Evolutionary conservation across 2,888 invertebrate genomes (phyloP).

Genomic region (Scrobipalpa atriplicella): DNA sequence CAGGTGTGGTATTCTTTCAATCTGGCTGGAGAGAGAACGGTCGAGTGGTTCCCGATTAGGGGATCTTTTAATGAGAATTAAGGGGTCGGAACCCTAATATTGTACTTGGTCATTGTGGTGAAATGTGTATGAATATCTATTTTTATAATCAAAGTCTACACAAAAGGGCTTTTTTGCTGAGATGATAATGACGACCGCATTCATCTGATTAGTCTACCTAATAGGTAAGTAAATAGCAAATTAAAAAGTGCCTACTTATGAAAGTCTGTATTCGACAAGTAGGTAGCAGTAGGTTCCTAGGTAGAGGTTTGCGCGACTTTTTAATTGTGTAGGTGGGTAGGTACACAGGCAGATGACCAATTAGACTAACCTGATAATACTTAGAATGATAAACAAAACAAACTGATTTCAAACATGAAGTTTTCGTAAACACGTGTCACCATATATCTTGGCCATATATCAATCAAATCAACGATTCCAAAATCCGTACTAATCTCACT

Average conservation of each 20-base stretch:
- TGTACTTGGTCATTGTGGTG: conserved; percentile 42
- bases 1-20: conserved; percentile 67
- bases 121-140: conserved; percentile 5
- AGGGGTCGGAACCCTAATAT: conserved; percentile 65
- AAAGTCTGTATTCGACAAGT: too few relatives aligned
- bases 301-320: too few relatives aligned
- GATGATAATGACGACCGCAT: conserved; percentile 2
- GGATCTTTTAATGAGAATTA: conserved; percentile 72
- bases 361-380: too few relatives aligned
- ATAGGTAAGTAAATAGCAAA: too few relatives aligned
- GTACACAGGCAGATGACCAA: too few relatives aligned
- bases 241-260: too few relatives aligned
- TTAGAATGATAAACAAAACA: too few relatives aligned
- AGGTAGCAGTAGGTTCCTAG: too few relatives aligned
- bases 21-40: conserved; percentile 56
- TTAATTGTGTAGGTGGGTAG: too few relatives aligned
- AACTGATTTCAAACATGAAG: too few relatives aligned
- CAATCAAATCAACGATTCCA: background rate
- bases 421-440: background rate
- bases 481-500: conserved; percentile 43
- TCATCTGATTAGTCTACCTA: too few relatives aligned
- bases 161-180: background rate
- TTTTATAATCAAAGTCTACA: background rate
- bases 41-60: conserved; percentile 71
- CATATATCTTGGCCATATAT: too few relatives aligned